phyloP scores from a whole-genome alignment of 2,113 vertebrate genomes.

The Numida meleagris region DNA sequence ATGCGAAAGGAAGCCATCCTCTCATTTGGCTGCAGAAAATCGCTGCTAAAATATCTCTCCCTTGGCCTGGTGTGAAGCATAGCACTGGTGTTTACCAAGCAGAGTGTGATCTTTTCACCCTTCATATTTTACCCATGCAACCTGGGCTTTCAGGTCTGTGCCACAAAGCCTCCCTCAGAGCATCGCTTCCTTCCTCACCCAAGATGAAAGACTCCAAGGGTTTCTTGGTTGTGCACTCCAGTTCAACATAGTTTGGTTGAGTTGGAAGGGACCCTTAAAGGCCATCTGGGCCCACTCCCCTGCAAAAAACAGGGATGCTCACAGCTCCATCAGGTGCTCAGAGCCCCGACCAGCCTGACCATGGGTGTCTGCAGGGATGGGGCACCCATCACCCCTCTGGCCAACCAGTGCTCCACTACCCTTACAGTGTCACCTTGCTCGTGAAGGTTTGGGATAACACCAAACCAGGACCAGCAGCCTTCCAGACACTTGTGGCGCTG shows the following conservation, averaged over 20 bases:
- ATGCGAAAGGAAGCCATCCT: conserved; percentile 49
- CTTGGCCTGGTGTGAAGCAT: background rate
- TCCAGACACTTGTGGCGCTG: background rate
- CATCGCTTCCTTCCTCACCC: conserved; percentile 29
- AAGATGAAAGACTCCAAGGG: conserved; percentile 26
- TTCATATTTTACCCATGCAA: no score
- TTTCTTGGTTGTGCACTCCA: background rate
- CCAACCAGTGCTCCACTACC: no score
- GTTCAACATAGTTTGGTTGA: background rate
- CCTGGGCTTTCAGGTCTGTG: no score
- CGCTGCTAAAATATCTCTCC: conserved; percentile 30
- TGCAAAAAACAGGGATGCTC: no score
- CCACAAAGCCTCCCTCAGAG: background rate
- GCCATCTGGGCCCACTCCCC: no score
- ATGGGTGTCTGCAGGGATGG: no score
- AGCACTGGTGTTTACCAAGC: background rate
- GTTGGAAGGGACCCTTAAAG: no score
- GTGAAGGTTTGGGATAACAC: conserved; percentile 14
- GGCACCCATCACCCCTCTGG: no score
- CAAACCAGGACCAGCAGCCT: background rate
- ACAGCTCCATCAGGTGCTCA: no score
- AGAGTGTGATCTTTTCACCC: background rate
- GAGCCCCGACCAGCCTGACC: no score
- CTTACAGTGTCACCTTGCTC: background rate
- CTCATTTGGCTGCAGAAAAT: conserved; percentile 41